Percentiles rank a stretch among this genome's conserved stretches.
These are phyloP conservation scores for Hydriomena furcata DNA, from an alignment of 2,888 invertebrate species.

Conservation along the genomic window DNA sequence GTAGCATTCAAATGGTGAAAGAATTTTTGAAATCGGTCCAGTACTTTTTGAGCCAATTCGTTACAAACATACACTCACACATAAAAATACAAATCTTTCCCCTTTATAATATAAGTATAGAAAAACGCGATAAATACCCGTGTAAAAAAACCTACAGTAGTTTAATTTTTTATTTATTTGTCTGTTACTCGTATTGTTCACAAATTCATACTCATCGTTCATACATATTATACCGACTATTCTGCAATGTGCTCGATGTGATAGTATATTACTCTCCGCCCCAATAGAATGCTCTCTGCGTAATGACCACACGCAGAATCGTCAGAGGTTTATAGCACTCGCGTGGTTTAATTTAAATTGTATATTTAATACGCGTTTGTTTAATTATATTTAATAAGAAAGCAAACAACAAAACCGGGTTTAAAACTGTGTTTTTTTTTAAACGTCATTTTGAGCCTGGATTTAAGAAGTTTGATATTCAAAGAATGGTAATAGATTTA, in stretches of 20 bases:
- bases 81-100: no score
- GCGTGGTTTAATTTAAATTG: slow-evolving; percentile 22
- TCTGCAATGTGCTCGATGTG: background rate
- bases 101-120: no score
- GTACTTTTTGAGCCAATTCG: no score
- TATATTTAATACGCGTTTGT: slow-evolving; percentile 26
- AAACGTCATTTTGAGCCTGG: no score
- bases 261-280: slow-evolving; percentile 2
- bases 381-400: slow-evolving; percentile 18
- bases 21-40: no score
- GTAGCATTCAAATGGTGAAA: no score
- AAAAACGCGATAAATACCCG: no score
- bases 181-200: background rate
- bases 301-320: slow-evolving; percentile 27
- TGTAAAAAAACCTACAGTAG: no score
- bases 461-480: no score
- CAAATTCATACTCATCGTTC: background rate
- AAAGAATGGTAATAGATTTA: no score
- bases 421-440: slow-evolving; percentile 3
- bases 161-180: no score
- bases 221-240: background rate
- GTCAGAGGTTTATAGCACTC: slow-evolving; percentile 17
- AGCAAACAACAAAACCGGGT: background rate
- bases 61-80: no score
- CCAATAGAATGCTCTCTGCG: slow-evolving; percentile 25